Percentiles rank a stretch among this genome's conserved stretches.
Evolutionary conservation across 2,113 vertebrate genomes (phyloP).

Genomic region (Odontophorus gujanensis): DNA sequence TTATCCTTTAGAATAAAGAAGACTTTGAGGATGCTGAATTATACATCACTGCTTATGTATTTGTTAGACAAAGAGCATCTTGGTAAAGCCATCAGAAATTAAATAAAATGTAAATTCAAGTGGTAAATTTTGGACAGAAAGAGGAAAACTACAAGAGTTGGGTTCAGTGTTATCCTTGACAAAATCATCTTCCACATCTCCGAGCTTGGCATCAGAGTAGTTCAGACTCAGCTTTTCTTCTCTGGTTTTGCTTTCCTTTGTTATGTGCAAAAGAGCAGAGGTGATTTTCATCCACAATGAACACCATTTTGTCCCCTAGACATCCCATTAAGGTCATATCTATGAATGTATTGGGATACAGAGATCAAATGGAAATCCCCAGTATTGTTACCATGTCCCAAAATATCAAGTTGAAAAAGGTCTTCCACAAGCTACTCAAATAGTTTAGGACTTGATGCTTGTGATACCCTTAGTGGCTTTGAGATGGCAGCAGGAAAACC

Average conservation of each 20-base stretch:
- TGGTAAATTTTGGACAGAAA: neutral
- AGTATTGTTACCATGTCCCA: neutral
- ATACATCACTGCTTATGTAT: neutral
- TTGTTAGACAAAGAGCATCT: neutral
- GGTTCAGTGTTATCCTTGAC: neutral
- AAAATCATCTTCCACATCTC: neutral
- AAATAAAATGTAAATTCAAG: neutral
- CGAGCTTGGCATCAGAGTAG: neutral
- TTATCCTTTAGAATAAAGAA: slow-evolving; percentile 50
- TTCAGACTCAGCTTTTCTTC: neutral
- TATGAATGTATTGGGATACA: neutral
- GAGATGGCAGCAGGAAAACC: neutral
- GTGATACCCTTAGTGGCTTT: neutral
- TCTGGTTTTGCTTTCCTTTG: neutral
- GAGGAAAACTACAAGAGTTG: neutral
- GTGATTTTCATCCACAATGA: accelerated
- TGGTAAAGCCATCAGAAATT: neutral
- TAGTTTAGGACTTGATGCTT: neutral
- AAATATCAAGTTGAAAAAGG: neutral
- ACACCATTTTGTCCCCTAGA: neutral
- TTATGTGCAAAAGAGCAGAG: neutral
- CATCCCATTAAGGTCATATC: neutral
- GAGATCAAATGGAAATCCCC: neutral
- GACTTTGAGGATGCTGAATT: neutral
- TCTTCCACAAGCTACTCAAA: neutral